These are phyloP conservation scores for Enoplosus armatus DNA, from an alignment of 2,797 vertebrate species.

Conservation along the genomic window DNA sequence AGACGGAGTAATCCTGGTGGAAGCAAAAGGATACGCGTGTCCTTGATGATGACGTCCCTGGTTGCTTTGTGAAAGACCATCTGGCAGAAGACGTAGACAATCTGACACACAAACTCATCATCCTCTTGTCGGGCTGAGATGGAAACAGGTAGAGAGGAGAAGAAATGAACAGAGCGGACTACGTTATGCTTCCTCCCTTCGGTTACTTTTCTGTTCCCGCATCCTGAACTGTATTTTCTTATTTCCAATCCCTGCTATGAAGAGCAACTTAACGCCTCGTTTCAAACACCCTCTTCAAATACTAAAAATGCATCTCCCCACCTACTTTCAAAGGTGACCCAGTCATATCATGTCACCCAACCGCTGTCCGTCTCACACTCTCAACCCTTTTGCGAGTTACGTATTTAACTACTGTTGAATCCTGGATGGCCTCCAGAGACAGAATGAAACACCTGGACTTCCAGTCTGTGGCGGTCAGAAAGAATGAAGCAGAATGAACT, in stretches of 20 bases:
- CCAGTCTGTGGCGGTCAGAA: too few relatives aligned
- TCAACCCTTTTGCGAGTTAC: too few relatives aligned
- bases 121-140: conserved; percentile 92
- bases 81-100: conserved; percentile 96
- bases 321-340: too few relatives aligned
- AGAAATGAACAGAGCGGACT: not conserved
- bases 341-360: too few relatives aligned
- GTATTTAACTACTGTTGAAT: too few relatives aligned
- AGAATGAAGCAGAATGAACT: too few relatives aligned
- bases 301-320: not conserved
- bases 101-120: conserved; percentile 97
- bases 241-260: not conserved
- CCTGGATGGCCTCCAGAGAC: too few relatives aligned
- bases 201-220: not conserved
- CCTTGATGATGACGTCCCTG: conserved; percentile 94
- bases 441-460: too few relatives aligned
- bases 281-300: not conserved
- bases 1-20: too few relatives aligned
- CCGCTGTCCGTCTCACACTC: too few relatives aligned
- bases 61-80: conserved; percentile 97
- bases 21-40: conserved; percentile 93
- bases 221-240: not conserved
- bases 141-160: conserved; percentile 11
- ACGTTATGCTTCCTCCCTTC: not conserved
- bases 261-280: not conserved